Conservation (phyloP, 2,113 vertebrate genomes). For the Cynocephalus volans region DNA sequence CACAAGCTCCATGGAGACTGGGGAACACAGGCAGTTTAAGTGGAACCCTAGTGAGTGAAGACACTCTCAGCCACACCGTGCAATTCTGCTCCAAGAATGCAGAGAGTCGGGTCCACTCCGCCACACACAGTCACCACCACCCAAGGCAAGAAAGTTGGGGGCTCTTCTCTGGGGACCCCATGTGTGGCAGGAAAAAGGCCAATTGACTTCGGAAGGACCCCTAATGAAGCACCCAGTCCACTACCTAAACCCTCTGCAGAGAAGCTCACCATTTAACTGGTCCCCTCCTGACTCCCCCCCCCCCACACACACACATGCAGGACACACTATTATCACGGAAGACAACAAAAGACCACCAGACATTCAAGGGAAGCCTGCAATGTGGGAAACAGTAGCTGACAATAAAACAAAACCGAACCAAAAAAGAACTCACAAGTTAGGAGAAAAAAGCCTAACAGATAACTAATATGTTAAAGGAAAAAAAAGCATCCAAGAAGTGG, state of each 20-base stretch:
- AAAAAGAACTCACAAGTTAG: not conserved
- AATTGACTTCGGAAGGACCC: not conserved
- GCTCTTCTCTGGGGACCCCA: not conserved
- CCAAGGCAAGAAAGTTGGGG: not conserved
- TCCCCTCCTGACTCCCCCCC: too few species aligned
- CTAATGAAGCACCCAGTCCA: not conserved
- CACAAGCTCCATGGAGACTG: not conserved
- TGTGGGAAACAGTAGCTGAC: not conserved
- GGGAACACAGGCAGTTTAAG: not conserved
- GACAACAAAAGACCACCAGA: not conserved
- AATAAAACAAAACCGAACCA: not conserved
- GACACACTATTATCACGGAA: not conserved
- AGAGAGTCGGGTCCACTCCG: too few species aligned
- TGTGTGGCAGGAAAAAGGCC: not conserved
- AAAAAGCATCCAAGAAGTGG: not conserved
- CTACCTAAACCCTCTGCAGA: not conserved
- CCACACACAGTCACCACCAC: not conserved
- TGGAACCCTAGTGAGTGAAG: not conserved
- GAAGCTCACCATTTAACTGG: not conserved
- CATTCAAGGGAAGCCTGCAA: not conserved
- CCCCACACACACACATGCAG: rapidly evolving
- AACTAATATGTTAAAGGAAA: not conserved
- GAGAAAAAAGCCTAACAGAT: not conserved
- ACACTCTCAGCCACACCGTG: not conserved
- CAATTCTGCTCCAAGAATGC: not conserved